Evolutionary conservation across 2,888 invertebrate species (phyloP), one percentile per base, ranked within the genome.

Genomic region (Strigamia maritima): DNA sequence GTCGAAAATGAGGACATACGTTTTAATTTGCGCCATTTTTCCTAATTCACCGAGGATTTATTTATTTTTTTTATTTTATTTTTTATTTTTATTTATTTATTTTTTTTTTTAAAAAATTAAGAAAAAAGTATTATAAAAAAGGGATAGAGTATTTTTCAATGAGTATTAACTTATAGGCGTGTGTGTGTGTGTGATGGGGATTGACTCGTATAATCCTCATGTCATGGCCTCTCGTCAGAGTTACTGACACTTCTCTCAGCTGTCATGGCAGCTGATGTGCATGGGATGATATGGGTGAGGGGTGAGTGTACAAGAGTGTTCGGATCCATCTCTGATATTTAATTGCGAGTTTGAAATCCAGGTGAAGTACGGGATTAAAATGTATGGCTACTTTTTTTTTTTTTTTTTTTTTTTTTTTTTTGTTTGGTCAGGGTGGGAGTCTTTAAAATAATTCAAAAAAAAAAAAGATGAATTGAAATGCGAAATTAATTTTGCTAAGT

Each of bases 171-270:
- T 54, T 54, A 54, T 24, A 70, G 70, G 70, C 28, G 70, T 70
- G 70, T 70, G 54, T 54, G 16, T 19, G 54, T 70, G 28, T 70
- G 70, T 70, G 70, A 70, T 70, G 70, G 70, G 70, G 70, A 70
- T 70, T 70, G 70, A 70, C 70, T 70, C 70, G 70, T 70, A 70
- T 70, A 70, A 70, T 70, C 70, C 70, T 70, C 70, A 14, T 70
- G 70, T 70, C 70, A 70, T 70, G 70, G 70, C 70, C 70, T 28
- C 70, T 70, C 70, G 70, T 70, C 70, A 70, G 70, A 70, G 70
- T 70, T 70, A 70, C 70, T 70, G 70, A 70, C 70, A 70, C 70
- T 70, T 70, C 70, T 70, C 70, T 70, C 70, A 70, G 70, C 70
- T 70, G 70, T 70, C 70, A 70, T 28, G 28, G 70, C 70, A 70